Evolutionary conservation across 1,140 invertebrate species (phyloP), one percentile per base, ranked within the genome.

Genomic region (Arctopsyche grandis): DNA sequence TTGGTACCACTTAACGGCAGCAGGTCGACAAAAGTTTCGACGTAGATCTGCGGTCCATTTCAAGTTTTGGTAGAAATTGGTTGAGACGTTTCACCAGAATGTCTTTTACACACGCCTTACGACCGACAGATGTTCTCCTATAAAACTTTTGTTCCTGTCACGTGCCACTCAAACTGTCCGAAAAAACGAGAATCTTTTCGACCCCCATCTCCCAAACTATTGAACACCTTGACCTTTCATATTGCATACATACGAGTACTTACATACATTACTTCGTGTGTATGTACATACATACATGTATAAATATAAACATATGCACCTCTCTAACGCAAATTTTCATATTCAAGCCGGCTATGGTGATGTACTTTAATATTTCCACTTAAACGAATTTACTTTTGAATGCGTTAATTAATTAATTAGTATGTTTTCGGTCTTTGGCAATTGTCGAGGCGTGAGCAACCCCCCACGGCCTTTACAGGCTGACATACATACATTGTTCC

Each of bases 131-230:
- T 52, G 48, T 52, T 52, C 12, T 1, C 48, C 48, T 10, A 52
- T 52, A 52, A 52, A 52, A 52, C 48, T 52, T 52, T 52, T 52
- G 48, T 52, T 52, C 48, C 48, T 52, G 48, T 52, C 48, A 16
- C 16, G 48, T 16, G 48, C 16, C 48, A 52, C 48, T 52, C 48
- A 52, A 52, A 52, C 48, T 12, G 48, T 52, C 48, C 48, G 48
- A 52, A 52, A 52, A 52, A 52, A 38, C 29, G 29, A 16, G 16
- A 52, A 52, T 52, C 48, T 52, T 52, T 52, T 52, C 16, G 10
- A 14, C 3, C 10, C 48, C 16, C 48, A 5, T 7, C 29, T 38
- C 1, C 29, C 29, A 1, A 38, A 38, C 29, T 38, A 38, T 38
- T 38, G 29, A 38, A 38, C 7, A 38, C 29, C 29, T 38, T 38